These are phyloP conservation scores for Loriculus beryllinus DNA, from an alignment of 2,797 vertebrate species.

Conservation along the genomic window DNA sequence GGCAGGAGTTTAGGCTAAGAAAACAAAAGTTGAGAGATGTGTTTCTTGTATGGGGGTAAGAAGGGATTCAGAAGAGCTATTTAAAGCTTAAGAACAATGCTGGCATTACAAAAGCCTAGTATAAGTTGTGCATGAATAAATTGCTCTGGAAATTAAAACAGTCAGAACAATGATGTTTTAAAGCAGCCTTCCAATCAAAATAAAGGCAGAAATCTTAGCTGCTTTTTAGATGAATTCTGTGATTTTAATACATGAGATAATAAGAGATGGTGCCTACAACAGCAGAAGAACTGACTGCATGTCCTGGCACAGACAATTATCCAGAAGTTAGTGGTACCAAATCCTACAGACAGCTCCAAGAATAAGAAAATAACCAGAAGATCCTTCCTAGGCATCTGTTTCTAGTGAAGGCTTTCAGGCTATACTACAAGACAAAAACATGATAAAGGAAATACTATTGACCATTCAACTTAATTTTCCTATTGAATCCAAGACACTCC, in stretches of 20 bases:
- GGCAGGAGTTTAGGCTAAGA: not conserved
- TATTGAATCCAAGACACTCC: not conserved
- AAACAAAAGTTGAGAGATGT: not conserved
- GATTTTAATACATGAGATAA: not conserved
- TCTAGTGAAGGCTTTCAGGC: not conserved
- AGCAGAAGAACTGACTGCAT: not conserved
- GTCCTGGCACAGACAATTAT: not conserved
- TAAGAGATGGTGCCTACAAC: not conserved
- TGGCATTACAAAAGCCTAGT: not conserved
- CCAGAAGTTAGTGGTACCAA: not conserved
- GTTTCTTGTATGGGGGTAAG: not conserved
- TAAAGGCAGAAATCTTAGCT: constrained; percentile 1
- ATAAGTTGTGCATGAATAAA: constrained; percentile 1
- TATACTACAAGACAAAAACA: not conserved
- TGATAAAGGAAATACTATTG: not conserved
- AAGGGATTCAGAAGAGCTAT: constrained; percentile 3
- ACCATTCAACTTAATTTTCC: not conserved
- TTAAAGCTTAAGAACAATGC: constrained; percentile 35
- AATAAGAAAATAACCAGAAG: not conserved
- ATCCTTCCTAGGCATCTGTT: not conserved
- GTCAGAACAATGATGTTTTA: constrained; percentile 11
- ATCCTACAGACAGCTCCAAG: not conserved
- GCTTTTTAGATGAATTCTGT: not conserved
- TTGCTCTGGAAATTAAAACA: constrained; percentile 24
- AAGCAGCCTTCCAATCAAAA: constrained; percentile 33